phyloP scores from a whole-genome alignment of 2,888 invertebrate species.

The Apodemia duryi region DNA sequence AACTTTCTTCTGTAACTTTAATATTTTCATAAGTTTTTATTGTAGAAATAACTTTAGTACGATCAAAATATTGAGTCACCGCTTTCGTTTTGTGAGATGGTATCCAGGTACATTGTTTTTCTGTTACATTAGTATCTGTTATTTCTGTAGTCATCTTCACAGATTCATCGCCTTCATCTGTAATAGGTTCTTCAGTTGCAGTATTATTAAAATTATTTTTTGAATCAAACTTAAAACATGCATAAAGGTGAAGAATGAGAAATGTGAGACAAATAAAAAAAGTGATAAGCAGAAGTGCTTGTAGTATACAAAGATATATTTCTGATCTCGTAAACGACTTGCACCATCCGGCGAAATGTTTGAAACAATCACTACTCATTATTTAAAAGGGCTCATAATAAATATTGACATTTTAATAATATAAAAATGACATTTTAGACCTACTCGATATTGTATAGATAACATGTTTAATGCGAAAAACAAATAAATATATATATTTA shows the following conservation, averaged over 20 bases:
- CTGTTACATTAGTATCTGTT: constrained; percentile 29
- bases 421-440: not conserved
- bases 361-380: constrained; percentile 57
- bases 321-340: constrained; percentile 59
- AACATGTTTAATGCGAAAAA: not conserved
- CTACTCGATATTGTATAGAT: not conserved
- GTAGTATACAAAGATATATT: constrained; percentile 42
- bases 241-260: constrained; percentile 51
- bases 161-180: not conserved
- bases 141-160: not conserved
- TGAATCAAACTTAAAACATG: constrained; percentile 35
- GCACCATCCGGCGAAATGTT: constrained; percentile 57
- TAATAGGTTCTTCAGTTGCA: constrained; percentile 4
- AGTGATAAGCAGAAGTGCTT: constrained; percentile 44
- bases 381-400: constrained; percentile 31
- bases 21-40: not conserved
- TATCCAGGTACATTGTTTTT: constrained; percentile 52
- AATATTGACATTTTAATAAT: not conserved
- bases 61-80: constrained; percentile 38
- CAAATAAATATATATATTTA: no score
- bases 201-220: constrained; percentile 1
- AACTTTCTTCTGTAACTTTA: not conserved
- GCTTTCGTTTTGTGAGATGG: constrained; percentile 49
- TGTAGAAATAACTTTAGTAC: not conserved
- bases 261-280: constrained; percentile 49